Conservation (phyloP, 2,113 vertebrate species). For the Malurus cyaneus region DNA sequence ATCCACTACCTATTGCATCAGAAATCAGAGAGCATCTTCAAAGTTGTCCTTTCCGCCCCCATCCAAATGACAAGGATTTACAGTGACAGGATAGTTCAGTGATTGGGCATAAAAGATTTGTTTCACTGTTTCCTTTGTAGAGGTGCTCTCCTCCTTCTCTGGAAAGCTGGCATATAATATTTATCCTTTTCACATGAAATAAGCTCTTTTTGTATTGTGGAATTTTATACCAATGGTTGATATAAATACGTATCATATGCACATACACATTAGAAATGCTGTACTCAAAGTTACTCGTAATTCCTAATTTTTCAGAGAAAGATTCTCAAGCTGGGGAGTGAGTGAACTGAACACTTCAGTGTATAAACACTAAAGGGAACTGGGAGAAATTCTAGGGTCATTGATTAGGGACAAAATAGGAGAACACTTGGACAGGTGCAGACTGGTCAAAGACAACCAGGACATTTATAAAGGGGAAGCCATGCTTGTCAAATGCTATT, state of each 20-base stretch:
- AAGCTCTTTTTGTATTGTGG: background rate
- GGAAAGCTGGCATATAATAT: background rate
- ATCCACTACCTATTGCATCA: background rate
- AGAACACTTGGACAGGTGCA: conserved; percentile 55
- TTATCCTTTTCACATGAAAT: background rate
- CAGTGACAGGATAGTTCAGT: background rate
- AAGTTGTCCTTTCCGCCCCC: background rate
- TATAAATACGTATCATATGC: background rate
- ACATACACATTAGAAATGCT: background rate
- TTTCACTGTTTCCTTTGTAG: background rate
- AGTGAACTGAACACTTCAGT: background rate
- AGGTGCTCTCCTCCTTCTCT: background rate
- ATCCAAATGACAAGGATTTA: conserved; percentile 4
- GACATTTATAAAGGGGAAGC: conserved; percentile 65
- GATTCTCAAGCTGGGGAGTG: background rate
- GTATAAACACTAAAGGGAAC: conserved; percentile 20
- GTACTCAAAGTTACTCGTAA: background rate
- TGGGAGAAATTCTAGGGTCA: conserved; percentile 40
- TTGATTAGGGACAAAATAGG: conserved; percentile 49
- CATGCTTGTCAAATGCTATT: conserved; percentile 71
- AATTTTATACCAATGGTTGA: background rate
- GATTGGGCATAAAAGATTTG: background rate
- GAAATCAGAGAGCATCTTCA: background rate
- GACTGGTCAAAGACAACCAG: conserved; percentile 46
- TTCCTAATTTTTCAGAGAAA: background rate